Evolutionary conservation across 23 tunicate genomes (phyloP).

Genomic region (Ciona savignyi): DNA sequence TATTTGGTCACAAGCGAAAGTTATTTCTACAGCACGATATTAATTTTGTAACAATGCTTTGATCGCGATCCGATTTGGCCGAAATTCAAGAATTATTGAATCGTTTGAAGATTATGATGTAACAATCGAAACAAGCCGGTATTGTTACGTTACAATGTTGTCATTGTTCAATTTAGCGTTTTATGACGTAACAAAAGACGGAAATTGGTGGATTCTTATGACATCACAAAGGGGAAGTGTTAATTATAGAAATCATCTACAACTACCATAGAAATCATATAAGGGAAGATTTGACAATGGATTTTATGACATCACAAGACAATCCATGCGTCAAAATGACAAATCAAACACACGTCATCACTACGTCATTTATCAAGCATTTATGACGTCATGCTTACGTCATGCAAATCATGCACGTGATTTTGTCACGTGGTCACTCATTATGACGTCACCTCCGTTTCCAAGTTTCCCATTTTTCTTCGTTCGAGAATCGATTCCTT

Average conservation of each 20-base stretch:
- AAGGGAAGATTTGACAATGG: neutral
- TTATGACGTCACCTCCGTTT: slow-evolving; percentile 67
- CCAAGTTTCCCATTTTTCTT: neutral
- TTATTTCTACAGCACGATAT: too few species aligned
- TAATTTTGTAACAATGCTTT: too few species aligned
- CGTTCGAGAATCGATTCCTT: neutral
- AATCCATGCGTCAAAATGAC: slow-evolving; percentile 1
- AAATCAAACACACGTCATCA: neutral
- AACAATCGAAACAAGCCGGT: neutral
- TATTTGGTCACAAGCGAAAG: too few species aligned
- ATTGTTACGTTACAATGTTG: neutral
- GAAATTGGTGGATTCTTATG: neutral
- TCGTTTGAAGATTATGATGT: neutral
- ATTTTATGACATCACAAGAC: neutral
- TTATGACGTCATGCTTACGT: slow-evolving; percentile 57
- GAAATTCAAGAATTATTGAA: neutral
- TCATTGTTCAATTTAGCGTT: neutral
- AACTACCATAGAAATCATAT: neutral
- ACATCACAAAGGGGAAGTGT: neutral
- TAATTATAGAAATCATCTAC: neutral
- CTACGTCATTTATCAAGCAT: slow-evolving; percentile 25
- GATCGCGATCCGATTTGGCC: too few species aligned
- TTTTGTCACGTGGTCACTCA: slow-evolving; percentile 83
- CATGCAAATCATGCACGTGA: slow-evolving; percentile 67
- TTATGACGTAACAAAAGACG: neutral